Conservation (phyloP, 2,113 vertebrate species). For the Rutilus rutilus region DNA sequence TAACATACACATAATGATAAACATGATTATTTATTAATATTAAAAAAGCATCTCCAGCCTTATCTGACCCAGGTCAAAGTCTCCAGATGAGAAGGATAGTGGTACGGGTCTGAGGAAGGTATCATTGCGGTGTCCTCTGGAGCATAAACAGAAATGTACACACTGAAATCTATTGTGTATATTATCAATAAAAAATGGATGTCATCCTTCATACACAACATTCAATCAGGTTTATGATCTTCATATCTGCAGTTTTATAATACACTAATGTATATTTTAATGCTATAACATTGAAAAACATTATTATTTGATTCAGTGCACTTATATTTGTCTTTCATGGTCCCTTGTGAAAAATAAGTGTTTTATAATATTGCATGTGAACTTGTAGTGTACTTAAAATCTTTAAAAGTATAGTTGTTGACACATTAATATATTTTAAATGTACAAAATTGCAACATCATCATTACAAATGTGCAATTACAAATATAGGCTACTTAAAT, state of each 20-base stretch:
- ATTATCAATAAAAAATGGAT: background rate
- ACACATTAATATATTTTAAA: too few relatives aligned
- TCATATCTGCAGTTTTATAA: background rate
- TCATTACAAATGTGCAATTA: too few relatives aligned
- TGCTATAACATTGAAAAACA: background rate
- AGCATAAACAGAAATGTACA: background rate
- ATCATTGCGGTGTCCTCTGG: background rate
- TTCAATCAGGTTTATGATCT: background rate
- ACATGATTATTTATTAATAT: background rate
- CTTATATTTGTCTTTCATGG: background rate
- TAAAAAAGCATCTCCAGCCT: background rate
- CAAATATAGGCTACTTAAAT: background rate
- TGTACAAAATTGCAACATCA: too few relatives aligned
- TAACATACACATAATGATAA: background rate
- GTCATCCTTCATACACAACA: background rate
- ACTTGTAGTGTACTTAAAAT: too few relatives aligned
- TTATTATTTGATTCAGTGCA: background rate
- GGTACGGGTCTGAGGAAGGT: background rate
- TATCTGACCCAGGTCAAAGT: constrained; percentile 1
- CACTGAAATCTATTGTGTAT: background rate
- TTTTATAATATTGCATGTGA: too few relatives aligned
- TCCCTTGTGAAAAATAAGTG: background rate
- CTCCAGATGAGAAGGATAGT: background rate
- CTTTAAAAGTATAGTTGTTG: too few relatives aligned
- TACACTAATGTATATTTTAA: background rate